Evolutionary conservation across 53 echinoderm and acorn worm species (phyloP), one percentile per base, ranked within the genome.

Genomic region (Mesocentrotus franciscanus): DNA sequence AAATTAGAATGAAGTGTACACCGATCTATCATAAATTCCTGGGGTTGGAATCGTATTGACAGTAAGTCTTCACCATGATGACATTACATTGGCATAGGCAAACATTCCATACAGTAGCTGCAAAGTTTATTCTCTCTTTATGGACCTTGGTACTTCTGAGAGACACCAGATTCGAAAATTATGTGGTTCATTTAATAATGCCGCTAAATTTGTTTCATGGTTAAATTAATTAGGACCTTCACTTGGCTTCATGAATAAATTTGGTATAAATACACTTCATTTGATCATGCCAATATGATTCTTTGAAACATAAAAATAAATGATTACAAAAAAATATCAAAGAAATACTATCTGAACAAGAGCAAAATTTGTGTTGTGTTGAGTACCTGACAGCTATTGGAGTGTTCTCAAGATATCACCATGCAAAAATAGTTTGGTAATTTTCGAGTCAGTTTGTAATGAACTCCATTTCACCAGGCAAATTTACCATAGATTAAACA

Each of bases 61-160:
- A 84, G 84, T 84, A 84, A 49, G 84, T 84, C 84, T 76, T 76
- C 76, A 64, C 64, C 10, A 42, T 55, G 49, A 84, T 84, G 84
- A 49, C 84, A 84, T 84, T 84, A 39, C 42, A 22, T 84, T 84
- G 84, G 42, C 55, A 42, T 49, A 22, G 1, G 55, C 49, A 84
- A 84, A 84, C 49, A 84, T 84, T 84, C 22, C 49, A 84, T 10
- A 84, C 42, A 84, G 84, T 84, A 84, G 84, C 55, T 84, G 79
- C 34, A 33, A 29, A 29, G 84, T 84, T 84, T 49, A 84, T 84
- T 84, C 22, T 20, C 22, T 24, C 10, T 79, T 79, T 20, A 8
- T 15, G 20, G 42, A 84, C 55, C 84, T 84, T 84, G 84, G 76
- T 76, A 64, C 33, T 76, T 76, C 15, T 76, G 4, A 27, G 13